A percentile compares a stretch with the other conserved stretches of the same genome.
phyloP scores from a whole-genome alignment of 2,888 invertebrate species.

The Lampropteryx suffumata region DNA sequence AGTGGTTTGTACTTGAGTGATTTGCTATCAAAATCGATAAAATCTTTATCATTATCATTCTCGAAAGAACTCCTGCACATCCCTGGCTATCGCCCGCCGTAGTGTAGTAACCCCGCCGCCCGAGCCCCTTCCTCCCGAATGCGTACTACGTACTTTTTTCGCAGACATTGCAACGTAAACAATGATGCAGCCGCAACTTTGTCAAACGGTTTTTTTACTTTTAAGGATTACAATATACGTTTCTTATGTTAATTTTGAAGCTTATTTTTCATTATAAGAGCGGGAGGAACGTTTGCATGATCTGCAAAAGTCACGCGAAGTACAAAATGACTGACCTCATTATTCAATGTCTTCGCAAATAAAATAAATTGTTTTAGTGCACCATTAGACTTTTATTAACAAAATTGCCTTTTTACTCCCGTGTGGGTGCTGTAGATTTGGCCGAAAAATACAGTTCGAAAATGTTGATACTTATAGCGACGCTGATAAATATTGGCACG shows the following conservation, averaged over 20 bases:
- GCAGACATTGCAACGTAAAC: conserved; percentile 40
- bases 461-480: conserved; percentile 41
- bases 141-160: conserved; percentile 71
- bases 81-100: conserved; percentile 11
- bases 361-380: conserved; percentile 18
- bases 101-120: conserved; percentile 55
- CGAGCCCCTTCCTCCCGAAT: conserved; percentile 42
- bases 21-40: too few species aligned
- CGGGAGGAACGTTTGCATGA: too few species aligned
- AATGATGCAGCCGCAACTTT: conserved; percentile 30
- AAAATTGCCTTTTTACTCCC: conserved; percentile 8
- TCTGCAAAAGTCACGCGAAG: too few species aligned
- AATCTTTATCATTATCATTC: not conserved
- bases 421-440: conserved; percentile 32
- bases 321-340: too few species aligned
- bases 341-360: conserved; percentile 13
- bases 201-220: conserved; percentile 14
- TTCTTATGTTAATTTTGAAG: conserved; percentile 20
- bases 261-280: too few species aligned
- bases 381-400: conserved; percentile 19
- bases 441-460: conserved; percentile 37
- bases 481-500: conserved; percentile 35
- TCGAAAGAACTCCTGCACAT: not conserved
- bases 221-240: too few species aligned
- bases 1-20: too few species aligned